A percentile compares a stretch with the other conserved stretches of the same genome.
phyloP scores from a whole-genome alignment of 2,888 invertebrate species.

The Pyrochroa serraticornis region DNA sequence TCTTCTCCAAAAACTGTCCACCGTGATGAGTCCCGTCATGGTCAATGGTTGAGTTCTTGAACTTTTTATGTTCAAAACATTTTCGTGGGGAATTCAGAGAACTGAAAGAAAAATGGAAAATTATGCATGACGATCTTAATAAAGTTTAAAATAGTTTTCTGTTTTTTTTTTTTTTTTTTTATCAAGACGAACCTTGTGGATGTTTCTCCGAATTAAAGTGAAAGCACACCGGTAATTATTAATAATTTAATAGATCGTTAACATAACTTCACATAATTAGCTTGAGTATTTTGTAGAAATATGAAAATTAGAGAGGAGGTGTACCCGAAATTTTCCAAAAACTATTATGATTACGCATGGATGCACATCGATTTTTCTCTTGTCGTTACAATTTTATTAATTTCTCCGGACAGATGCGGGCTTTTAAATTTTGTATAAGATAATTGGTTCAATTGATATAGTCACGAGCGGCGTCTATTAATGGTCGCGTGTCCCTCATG shows the following conservation, averaged over 20 bases:
- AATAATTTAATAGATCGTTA: neutral
- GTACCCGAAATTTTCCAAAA: neutral
- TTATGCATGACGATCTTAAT: constrained; percentile 5
- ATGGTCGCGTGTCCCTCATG: constrained; percentile 29
- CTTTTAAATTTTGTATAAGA: constrained; percentile 16
- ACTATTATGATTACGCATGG: constrained; percentile 6
- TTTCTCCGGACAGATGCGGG: constrained; percentile 21
- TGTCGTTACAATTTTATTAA: constrained; percentile 10
- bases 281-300: too few relatives aligned
- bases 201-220: too few relatives aligned
- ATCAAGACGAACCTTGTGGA: too few relatives aligned
- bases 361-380: constrained; percentile 17
- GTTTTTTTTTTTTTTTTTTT: neutral
- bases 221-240: neutral
- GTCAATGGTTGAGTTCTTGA: constrained; percentile 18
- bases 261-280: too few relatives aligned
- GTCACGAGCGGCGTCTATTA: constrained; percentile 23
- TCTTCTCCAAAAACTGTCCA: constrained; percentile 12
- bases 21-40: constrained; percentile 17
- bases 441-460: constrained; percentile 27
- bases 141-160: too few relatives aligned
- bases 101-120: constrained; percentile 6
- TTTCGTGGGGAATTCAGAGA: neutral
- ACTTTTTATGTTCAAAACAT: constrained; percentile 13
- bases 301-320: neutral